Conservation (phyloP, 1,140 invertebrate species). For the Zophobas atratus region DNA sequence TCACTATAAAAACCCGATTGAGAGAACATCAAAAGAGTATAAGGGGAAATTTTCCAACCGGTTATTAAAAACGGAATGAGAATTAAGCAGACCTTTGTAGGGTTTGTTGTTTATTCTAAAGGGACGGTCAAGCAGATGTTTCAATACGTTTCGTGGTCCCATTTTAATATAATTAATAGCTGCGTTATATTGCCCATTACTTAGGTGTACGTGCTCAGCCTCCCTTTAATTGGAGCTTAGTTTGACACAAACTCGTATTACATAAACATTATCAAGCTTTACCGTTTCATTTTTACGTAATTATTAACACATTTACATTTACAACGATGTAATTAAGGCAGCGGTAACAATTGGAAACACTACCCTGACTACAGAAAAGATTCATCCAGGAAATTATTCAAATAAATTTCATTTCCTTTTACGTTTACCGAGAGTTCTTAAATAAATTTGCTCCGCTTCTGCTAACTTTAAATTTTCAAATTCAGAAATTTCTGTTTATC, state of each 20-base stretch:
- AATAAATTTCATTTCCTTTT: neutral
- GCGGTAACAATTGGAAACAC: neutral
- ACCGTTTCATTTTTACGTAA: conserved; percentile 10
- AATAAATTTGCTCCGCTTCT: neutral
- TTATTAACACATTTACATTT: neutral
- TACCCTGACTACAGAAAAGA: neutral
- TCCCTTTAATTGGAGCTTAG: conserved; percentile 13
- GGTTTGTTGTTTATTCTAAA: conserved; percentile 12
- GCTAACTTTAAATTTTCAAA: neutral
- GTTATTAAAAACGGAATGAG: neutral
- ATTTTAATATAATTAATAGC: conserved; percentile 18
- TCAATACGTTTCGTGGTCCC: conserved; percentile 4
- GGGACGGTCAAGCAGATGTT: conserved; percentile 15
- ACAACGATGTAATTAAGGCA: neutral
- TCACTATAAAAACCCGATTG: neutral
- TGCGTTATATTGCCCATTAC: conserved; percentile 14
- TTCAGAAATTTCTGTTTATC: neutral
- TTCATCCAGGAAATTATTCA: neutral
- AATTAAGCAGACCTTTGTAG: conserved; percentile 6
- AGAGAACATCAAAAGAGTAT: neutral
- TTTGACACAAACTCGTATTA: neutral
- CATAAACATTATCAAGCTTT: conserved; percentile 6
- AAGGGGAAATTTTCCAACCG: too few species aligned
- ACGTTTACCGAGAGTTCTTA: neutral
- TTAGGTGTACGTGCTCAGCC: conserved; percentile 8